These are phyloP conservation scores for Eristalis pertinax DNA, from an alignment of 2,888 invertebrate species.

Conservation along the genomic window DNA sequence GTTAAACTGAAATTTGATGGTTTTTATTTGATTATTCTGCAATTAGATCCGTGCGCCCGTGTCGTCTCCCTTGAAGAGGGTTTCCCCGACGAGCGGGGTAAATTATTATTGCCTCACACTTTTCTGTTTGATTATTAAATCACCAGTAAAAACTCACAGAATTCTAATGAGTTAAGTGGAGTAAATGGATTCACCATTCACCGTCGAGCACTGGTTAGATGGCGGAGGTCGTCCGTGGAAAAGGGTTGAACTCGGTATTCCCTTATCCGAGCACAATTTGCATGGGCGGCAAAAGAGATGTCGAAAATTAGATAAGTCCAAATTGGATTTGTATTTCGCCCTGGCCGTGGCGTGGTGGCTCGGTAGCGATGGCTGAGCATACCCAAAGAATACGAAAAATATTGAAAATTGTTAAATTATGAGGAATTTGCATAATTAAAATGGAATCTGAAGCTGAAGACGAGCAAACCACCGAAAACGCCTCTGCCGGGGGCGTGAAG, in stretches of 20 bases:
- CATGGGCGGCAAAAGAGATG: conserved; percentile 73
- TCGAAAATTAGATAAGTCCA: conserved; percentile 80
- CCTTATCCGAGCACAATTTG: conserved; percentile 32
- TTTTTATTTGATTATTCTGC: conserved; percentile 72
- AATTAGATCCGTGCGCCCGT: conserved; percentile 62
- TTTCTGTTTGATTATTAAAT: conserved; percentile 67
- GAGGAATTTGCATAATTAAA: conserved; percentile 73
- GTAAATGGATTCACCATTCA: conserved; percentile 70
- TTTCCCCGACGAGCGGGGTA: conserved; percentile 31
- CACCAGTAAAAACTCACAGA: conserved; percentile 70
- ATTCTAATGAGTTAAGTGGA: conserved; percentile 72
- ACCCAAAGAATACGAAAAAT: conserved; percentile 52
- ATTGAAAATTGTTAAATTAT: conserved; percentile 73
- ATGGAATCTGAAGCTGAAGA: conserved; percentile 65
- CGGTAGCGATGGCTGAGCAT: not conserved
- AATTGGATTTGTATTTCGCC: conserved; percentile 78
- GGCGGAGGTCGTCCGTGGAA: conserved; percentile 15
- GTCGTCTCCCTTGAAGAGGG: not conserved
- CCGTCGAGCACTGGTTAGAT: conserved; percentile 22
- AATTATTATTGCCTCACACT: conserved; percentile 62
- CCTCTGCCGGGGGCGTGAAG: conserved; percentile 46
- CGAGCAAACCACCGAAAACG: conserved; percentile 23
- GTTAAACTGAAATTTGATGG: conserved; percentile 72
- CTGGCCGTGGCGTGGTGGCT: conserved; percentile 1
- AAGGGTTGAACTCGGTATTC: conserved; percentile 52